phyloP scores from a whole-genome alignment of 1,140 invertebrate genomes.

The Cydia splendana region DNA sequence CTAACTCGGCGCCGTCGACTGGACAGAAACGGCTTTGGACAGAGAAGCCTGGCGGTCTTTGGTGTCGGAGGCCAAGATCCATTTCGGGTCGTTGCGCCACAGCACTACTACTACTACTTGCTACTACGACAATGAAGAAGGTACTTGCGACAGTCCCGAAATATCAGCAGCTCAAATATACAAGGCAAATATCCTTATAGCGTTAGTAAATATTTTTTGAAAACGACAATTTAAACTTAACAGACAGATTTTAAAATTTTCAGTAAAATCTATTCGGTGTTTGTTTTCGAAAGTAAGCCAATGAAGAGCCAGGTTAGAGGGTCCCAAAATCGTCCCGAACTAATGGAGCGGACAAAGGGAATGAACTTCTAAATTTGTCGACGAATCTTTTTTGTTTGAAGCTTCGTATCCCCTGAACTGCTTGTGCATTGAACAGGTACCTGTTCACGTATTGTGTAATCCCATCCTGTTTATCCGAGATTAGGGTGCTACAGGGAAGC shows the following conservation, averaged over 20 bases:
- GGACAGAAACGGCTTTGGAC: too few relatives aligned
- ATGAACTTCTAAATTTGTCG: constrained; percentile 62
- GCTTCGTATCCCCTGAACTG: not conserved
- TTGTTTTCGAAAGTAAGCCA: constrained; percentile 36
- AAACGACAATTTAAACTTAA: too few relatives aligned
- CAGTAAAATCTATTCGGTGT: not conserved
- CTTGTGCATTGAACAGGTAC: constrained; percentile 1
- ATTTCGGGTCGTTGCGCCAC: too few relatives aligned
- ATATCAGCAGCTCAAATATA: too few relatives aligned
- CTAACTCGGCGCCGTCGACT: too few relatives aligned
- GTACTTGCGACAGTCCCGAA: too few relatives aligned
- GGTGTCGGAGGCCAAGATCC: too few relatives aligned
- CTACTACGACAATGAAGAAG: too few relatives aligned
- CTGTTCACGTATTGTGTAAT: not conserved
- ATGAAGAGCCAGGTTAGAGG: constrained; percentile 45
- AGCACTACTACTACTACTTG: too few relatives aligned
- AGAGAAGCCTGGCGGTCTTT: too few relatives aligned
- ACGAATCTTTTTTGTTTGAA: constrained; percentile 40
- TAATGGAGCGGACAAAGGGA: constrained; percentile 60
- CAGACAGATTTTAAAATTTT: not conserved
- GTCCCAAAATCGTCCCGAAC: constrained; percentile 55
- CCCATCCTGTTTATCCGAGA: not conserved
- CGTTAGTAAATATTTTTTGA: too few relatives aligned
- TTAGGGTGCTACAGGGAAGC: not conserved
- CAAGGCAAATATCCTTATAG: too few relatives aligned